Conservation (phyloP, 2,113 vertebrate genomes). For the Phyllostomus discolor region DNA sequence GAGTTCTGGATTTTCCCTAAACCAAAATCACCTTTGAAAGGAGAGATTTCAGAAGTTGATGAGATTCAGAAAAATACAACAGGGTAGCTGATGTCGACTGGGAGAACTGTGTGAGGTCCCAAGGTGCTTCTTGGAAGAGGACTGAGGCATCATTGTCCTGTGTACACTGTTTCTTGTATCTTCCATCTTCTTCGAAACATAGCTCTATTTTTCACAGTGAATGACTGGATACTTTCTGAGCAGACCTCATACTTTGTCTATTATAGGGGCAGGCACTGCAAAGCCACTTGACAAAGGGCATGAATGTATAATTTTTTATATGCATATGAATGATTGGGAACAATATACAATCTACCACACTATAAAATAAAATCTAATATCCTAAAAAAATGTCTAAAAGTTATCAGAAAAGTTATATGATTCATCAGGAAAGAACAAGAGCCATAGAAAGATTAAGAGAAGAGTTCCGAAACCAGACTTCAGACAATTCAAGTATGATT, state of each 20-base stretch:
- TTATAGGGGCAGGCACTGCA: background rate
- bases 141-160: too few species aligned
- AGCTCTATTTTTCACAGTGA: too few species aligned
- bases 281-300: background rate
- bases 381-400: background rate
- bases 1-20: too few species aligned
- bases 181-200: too few species aligned
- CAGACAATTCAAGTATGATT: background rate
- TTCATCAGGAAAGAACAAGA: background rate
- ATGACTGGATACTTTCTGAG: too few species aligned
- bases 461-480: background rate
- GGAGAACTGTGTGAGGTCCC: too few species aligned
- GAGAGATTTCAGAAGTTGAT: too few species aligned
- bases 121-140: too few species aligned
- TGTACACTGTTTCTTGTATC: too few species aligned
- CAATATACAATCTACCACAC: background rate
- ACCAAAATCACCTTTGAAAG: too few species aligned
- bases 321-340: background rate
- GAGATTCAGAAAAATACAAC: too few species aligned
- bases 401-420: background rate
- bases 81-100: too few species aligned
- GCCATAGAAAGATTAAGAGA: background rate
- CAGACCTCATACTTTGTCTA: background rate
- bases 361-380: background rate
- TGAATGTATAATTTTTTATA: background rate